Conservation (phyloP, 2,797 vertebrate genomes). For the Balearica regulorum region DNA sequence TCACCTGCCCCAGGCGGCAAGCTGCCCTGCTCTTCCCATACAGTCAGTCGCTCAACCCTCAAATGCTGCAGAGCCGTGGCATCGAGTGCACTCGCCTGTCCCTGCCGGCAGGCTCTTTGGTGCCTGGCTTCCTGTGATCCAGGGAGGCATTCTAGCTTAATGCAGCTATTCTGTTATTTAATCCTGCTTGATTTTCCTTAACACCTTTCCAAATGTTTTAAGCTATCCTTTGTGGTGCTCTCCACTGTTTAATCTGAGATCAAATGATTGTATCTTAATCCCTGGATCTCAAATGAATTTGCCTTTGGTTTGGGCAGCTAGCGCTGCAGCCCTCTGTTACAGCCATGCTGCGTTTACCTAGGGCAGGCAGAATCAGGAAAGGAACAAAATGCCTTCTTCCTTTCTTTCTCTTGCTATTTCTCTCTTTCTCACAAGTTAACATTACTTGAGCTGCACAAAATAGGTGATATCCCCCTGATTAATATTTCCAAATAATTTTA, state of each 20-base stretch:
- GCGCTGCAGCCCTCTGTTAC: not conserved
- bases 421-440: not conserved
- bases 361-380: not conserved
- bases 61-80: not conserved
- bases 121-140: not conserved
- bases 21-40: not conserved
- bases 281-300: slow-evolving; percentile 15
- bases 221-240: slow-evolving; percentile 37
- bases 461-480: not conserved
- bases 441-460: not conserved
- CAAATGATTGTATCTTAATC: slow-evolving; percentile 37
- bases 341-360: not conserved
- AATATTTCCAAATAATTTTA: not conserved
- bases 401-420: not conserved
- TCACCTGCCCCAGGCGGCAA: not conserved
- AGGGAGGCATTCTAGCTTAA: not conserved
- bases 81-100: accelerated
- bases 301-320: not conserved
- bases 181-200: slow-evolving; percentile 25
- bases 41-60: not conserved
- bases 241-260: slow-evolving; percentile 25
- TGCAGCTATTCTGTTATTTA: slow-evolving; percentile 40
- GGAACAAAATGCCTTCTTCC: not conserved
- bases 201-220: slow-evolving; percentile 55
- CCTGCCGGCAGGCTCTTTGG: not conserved